Evolutionary conservation across 2,888 invertebrate genomes (phyloP).

Genomic region (Heliconius ethilla): DNA sequence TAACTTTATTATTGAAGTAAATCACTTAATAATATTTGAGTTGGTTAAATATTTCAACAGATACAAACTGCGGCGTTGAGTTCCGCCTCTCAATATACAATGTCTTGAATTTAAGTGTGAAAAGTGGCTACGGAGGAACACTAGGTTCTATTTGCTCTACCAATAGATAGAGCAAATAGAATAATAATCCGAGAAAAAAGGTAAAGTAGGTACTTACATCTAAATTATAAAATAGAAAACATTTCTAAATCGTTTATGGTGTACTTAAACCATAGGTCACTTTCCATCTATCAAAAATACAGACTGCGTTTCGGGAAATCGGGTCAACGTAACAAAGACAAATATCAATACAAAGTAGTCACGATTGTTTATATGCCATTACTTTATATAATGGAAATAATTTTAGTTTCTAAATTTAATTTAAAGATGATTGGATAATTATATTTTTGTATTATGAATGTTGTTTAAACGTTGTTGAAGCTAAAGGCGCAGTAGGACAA

Average conservation of each 20-base stretch:
- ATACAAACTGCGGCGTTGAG: background rate
- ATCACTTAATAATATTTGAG: background rate
- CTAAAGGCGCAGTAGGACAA: too few relatives aligned
- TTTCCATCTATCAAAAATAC: constrained; percentile 32
- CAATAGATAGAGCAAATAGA: too few relatives aligned
- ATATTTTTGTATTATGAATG: too few relatives aligned
- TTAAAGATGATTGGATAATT: background rate
- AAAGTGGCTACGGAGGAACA: background rate
- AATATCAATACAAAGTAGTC: constrained; percentile 3
- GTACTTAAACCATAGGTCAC: constrained; percentile 17
- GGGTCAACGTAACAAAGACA: constrained; percentile 24
- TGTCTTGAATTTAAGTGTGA: background rate
- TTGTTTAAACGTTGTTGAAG: too few relatives aligned
- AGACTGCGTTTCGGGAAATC: constrained; percentile 30
- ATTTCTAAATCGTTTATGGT: constrained; percentile 11
- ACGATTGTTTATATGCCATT: background rate
- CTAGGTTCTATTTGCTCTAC: background rate
- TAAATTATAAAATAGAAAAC: constrained; percentile 14
- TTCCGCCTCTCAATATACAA: background rate
- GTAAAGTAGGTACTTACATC: background rate
- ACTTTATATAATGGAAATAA: background rate
- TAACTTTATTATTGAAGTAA: background rate
- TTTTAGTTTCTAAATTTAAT: background rate
- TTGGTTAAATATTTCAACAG: background rate
- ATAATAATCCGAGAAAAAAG: background rate